Conservation (phyloP, 1,140 invertebrate genomes). For the Drosophila kepulauana region DNA sequence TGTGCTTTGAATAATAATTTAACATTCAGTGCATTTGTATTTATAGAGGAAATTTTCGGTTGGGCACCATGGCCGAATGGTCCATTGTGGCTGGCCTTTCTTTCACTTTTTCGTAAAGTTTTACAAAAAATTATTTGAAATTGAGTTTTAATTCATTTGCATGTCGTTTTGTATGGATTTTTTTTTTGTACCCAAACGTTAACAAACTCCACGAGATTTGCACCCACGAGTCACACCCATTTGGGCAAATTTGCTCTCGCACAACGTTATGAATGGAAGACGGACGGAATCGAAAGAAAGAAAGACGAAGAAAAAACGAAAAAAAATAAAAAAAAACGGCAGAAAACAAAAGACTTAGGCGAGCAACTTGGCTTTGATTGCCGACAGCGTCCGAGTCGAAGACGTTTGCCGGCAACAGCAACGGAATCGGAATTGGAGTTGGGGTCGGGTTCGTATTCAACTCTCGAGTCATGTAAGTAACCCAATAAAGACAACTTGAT, state of each 20-base stretch:
- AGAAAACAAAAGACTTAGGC: slow-evolving; percentile 75
- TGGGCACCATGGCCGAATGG: slow-evolving; percentile 38
- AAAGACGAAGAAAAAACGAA: slow-evolving; percentile 19
- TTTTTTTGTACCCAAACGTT: slow-evolving; percentile 39
- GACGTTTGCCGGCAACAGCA: background rate
- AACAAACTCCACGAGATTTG: slow-evolving; percentile 57
- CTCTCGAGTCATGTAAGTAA: slow-evolving; percentile 74
- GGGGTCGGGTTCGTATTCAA: background rate
- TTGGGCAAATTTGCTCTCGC: slow-evolving; percentile 38
- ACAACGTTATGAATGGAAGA: slow-evolving; percentile 69
- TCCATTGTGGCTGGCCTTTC: slow-evolving; percentile 69
- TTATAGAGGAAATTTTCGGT: slow-evolving; percentile 71
- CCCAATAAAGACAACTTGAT: slow-evolving; percentile 76
- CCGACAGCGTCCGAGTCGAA: slow-evolving; percentile 11
- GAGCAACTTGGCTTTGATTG: slow-evolving; percentile 59
- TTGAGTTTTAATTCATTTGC: slow-evolving; percentile 71
- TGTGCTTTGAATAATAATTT: slow-evolving; percentile 82
- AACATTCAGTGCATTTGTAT: slow-evolving; percentile 69
- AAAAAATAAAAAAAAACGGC: background rate
- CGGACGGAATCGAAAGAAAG: slow-evolving; percentile 40
- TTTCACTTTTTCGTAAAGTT: slow-evolving; percentile 74
- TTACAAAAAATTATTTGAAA: slow-evolving; percentile 57
- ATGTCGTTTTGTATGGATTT: slow-evolving; percentile 54
- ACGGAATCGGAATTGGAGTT: slow-evolving; percentile 6
- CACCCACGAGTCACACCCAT: slow-evolving; percentile 81